phyloP scores from a whole-genome alignment of 2,888 invertebrate species.

The Drosophila conformis region DNA sequence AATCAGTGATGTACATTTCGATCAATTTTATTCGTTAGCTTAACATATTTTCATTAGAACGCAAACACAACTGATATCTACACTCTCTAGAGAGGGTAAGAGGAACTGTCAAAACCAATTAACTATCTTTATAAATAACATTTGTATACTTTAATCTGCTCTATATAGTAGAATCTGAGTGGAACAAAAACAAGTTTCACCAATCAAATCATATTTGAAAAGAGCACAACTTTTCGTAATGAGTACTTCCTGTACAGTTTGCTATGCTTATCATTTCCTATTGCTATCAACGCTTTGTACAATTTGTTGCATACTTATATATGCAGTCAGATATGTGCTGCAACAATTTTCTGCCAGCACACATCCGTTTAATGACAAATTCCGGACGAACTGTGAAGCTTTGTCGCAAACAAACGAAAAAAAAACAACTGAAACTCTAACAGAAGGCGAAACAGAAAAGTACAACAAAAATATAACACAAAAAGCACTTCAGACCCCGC shows the following conservation, averaged over 20 bases:
- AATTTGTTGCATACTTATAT: slow-evolving; percentile 38
- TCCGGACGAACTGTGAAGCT: slow-evolving; percentile 44
- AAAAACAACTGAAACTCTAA: slow-evolving; percentile 12
- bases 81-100: not conserved
- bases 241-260: slow-evolving; percentile 23
- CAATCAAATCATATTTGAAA: not conserved
- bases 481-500: slow-evolving; percentile 7
- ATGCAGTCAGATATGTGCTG: slow-evolving; percentile 24
- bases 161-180: not conserved
- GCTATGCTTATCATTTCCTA: slow-evolving; percentile 37
- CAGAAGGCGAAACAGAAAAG: slow-evolving; percentile 37
- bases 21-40: not conserved
- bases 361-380: slow-evolving; percentile 70
- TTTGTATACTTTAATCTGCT: not conserved
- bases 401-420: slow-evolving; percentile 27
- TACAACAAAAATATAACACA: slow-evolving; percentile 47
- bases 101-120: not conserved
- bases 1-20: slow-evolving; percentile 32
- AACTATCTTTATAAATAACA: too few relatives aligned
- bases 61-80: not conserved
- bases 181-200: not conserved
- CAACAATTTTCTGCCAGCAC: slow-evolving; percentile 36
- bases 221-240: slow-evolving; percentile 15
- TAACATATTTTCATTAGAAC: not conserved
- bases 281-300: slow-evolving; percentile 25